These are phyloP conservation scores for Falco punctatus DNA, from an alignment of 2,113 vertebrate genomes.

Conservation along the genomic window DNA sequence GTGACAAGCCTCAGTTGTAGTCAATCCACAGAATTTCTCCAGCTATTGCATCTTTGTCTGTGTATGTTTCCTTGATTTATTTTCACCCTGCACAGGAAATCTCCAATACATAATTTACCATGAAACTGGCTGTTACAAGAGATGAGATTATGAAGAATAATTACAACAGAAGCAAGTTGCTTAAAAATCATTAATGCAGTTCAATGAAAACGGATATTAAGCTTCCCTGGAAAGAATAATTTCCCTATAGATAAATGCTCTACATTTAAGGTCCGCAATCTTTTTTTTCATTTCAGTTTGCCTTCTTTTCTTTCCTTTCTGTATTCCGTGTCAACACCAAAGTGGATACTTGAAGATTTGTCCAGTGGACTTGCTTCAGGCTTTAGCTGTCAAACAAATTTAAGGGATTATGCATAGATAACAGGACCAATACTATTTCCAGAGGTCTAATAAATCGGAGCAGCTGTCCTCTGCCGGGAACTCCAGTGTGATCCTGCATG, in stretches of 20 bases:
- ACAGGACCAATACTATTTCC: conserved; percentile 77
- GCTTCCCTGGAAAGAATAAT: not conserved
- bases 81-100: conserved; percentile 52
- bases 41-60: not conserved
- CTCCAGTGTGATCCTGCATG: not conserved
- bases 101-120: conserved; percentile 74
- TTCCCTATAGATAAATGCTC: not conserved
- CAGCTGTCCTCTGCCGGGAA: conserved; percentile 40
- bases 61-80: conserved; percentile 26
- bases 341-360: conserved; percentile 70
- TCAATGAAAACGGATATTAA: conserved; percentile 25
- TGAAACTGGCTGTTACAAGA: conserved; percentile 43
- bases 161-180: conserved; percentile 27
- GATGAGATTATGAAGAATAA: conserved; percentile 63
- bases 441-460: conserved; percentile 73
- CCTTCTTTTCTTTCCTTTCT: conserved; percentile 24
- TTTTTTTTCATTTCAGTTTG: not conserved
- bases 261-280: not conserved
- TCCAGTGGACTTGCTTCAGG: conserved; percentile 75
- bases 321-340: conserved; percentile 56
- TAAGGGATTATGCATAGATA: conserved; percentile 76
- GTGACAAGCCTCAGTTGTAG: not conserved
- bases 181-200: conserved; percentile 49
- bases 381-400: conserved; percentile 74
- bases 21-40: not conserved